Percentiles rank a stretch among this genome's conserved stretches.
Evolutionary conservation across 2,888 invertebrate genomes (phyloP).

Genomic region (Papilio gigon): DNA sequence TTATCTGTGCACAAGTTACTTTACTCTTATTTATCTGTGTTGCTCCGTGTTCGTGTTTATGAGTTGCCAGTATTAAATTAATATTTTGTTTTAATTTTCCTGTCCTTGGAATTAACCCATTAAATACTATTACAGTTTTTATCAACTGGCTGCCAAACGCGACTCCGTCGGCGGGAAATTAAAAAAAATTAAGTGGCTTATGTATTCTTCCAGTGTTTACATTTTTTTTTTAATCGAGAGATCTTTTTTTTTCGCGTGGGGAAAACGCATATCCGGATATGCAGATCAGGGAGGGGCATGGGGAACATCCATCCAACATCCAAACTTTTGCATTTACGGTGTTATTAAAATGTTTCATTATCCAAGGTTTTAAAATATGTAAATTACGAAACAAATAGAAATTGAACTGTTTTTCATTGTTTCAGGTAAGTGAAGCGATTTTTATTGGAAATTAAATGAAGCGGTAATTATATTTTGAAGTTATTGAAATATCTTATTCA

Average conservation of each 20-base stretch:
- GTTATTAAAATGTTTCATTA: no score
- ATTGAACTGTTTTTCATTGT: constrained; percentile 5
- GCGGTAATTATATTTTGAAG: background rate
- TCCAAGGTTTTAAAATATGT: background rate
- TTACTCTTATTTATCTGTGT: constrained; percentile 37
- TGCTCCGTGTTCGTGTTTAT: background rate
- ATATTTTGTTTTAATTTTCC: background rate
- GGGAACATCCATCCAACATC: no score
- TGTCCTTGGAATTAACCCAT: background rate
- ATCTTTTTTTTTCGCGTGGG: no score
- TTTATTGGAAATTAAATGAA: background rate
- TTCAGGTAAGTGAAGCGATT: constrained; percentile 3
- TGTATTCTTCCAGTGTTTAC: no score
- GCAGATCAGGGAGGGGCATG: no score
- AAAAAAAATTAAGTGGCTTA: no score
- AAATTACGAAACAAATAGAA: background rate
- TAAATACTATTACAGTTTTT: background rate
- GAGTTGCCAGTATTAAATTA: background rate
- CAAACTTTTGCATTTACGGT: no score
- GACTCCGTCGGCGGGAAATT: no score
- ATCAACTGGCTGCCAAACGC: no score
- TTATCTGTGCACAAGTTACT: constrained; percentile 29
- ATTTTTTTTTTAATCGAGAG: no score
- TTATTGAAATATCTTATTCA: no score
- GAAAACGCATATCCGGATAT: no score